Conservation (phyloP, 2,113 vertebrate species). For the Coregonus clupeaformis region DNA sequence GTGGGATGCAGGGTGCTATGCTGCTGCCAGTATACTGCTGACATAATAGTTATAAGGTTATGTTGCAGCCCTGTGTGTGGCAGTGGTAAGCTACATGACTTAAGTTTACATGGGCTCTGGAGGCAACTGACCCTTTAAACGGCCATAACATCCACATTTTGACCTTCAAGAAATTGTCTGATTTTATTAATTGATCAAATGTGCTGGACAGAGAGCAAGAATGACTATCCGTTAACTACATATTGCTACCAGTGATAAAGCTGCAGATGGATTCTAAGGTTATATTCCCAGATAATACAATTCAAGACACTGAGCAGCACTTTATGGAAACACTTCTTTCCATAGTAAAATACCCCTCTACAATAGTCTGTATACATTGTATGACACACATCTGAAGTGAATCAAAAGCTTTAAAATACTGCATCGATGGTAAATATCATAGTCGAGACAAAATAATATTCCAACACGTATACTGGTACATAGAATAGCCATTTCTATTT, state of each 20-base stretch:
- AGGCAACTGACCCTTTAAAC: neutral
- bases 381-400: constrained; percentile 56
- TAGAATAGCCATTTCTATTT: constrained; percentile 37
- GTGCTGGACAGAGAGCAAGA: neutral
- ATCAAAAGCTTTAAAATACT: constrained; percentile 44
- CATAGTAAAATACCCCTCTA: neutral
- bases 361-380: neutral
- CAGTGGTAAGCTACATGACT: neutral
- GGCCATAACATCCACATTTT: neutral
- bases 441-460: constrained; percentile 50
- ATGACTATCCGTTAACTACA: neutral
- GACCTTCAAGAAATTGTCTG: neutral
- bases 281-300: neutral
- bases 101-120: neutral
- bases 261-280: neutral
- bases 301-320: neutral
- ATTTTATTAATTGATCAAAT: neutral
- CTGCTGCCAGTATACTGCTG: too few species aligned
- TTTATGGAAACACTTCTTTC: neutral
- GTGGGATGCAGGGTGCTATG: too few species aligned
- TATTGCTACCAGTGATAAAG: neutral
- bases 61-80: neutral
- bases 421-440: constrained; percentile 48
- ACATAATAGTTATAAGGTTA: too few species aligned
- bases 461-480: constrained; percentile 42